Percentiles rank a stretch among this genome's conserved stretches.
Evolutionary conservation across 1,140 invertebrate species (phyloP).

Genomic region (Archivesica marissinica): DNA sequence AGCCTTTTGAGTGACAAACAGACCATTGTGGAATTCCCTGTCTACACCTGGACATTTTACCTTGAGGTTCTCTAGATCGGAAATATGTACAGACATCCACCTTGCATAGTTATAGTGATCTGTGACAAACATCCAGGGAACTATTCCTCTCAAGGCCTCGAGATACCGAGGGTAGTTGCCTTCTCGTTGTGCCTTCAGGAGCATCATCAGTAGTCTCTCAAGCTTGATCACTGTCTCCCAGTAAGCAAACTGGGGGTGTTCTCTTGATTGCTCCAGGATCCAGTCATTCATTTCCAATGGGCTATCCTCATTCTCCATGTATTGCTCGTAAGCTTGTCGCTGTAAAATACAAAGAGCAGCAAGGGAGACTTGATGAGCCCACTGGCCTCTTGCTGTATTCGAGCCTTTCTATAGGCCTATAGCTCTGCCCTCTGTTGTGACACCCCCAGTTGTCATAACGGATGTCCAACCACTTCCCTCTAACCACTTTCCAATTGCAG

Average conservation of each 20-base stretch:
- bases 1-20: background rate
- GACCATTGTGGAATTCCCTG: background rate
- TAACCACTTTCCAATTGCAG: conserved; percentile 36
- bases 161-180: background rate
- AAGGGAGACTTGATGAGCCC: background rate
- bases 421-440: conserved; percentile 31
- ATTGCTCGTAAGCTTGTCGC: background rate
- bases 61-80: background rate
- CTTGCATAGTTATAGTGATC: background rate
- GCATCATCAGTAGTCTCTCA: background rate
- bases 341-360: background rate
- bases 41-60: background rate
- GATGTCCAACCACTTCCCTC: conserved; percentile 51
- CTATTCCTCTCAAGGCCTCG: background rate
- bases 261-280: background rate
- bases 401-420: conserved; percentile 39
- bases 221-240: background rate
- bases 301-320: background rate
- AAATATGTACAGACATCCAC: background rate
- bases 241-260: background rate
- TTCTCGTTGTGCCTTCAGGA: conserved; percentile 10
- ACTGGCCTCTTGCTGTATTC: background rate
- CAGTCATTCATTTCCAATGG: background rate
- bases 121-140: background rate
- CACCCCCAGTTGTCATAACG: background rate